A percentile compares a stretch with the other conserved stretches of the same genome.
Evolutionary conservation across 2,113 vertebrate species (phyloP).

Genomic region (Odontesthes bonariensis): DNA sequence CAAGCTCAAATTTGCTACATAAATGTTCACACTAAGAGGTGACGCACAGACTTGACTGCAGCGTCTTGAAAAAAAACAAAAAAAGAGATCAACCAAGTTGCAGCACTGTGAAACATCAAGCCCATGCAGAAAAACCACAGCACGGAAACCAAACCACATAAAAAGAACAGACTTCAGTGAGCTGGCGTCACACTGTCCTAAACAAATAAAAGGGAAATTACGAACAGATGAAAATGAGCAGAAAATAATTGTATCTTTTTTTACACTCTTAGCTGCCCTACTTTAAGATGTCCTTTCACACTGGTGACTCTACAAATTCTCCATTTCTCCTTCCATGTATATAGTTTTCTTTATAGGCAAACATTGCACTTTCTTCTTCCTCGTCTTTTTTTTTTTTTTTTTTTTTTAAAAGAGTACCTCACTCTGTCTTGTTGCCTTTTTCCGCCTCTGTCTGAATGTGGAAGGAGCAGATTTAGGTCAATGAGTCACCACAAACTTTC

Average conservation of each 20-base stretch:
- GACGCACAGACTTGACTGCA: slow-evolving; percentile 3
- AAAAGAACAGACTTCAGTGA: slow-evolving; percentile 43
- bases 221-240: slow-evolving; percentile 66
- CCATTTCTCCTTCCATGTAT: not conserved
- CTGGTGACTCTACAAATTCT: not conserved
- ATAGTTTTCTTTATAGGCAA: not conserved
- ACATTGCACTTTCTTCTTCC: not conserved
- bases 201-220: slow-evolving; percentile 58
- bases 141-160: slow-evolving; percentile 62
- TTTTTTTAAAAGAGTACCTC: not conserved
- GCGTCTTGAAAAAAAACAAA: slow-evolving; percentile 16
- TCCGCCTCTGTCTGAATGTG: slow-evolving; percentile 18
- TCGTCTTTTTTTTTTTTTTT: not conserved
- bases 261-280: not conserved
- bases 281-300: slow-evolving; percentile 3
- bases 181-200: slow-evolving; percentile 44
- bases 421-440: not conserved
- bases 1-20: not conserved
- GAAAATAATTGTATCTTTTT: not conserved
- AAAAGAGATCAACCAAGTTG: slow-evolving; percentile 41
- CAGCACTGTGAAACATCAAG: slow-evolving; percentile 30
- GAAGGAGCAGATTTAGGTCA: slow-evolving; percentile 50
- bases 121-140: slow-evolving; percentile 54
- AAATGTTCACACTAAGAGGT: not conserved
- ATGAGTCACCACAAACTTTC: slow-evolving; percentile 44